These are phyloP conservation scores for Chrysocyon brachyurus DNA, from an alignment of 2,797 vertebrate species.

Conservation along the genomic window DNA sequence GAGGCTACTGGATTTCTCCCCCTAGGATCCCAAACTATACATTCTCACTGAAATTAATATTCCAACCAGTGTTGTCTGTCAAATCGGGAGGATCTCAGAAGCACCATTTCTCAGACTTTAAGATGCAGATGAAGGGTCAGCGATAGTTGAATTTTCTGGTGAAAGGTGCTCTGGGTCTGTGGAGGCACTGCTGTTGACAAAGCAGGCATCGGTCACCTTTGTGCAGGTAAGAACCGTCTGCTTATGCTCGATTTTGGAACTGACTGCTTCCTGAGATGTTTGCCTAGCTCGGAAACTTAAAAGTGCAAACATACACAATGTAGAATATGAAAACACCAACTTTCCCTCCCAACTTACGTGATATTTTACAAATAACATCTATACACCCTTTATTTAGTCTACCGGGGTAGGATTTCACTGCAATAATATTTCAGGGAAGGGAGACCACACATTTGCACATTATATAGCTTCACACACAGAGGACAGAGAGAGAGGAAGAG, in stretches of 20 bases:
- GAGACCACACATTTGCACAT: neutral
- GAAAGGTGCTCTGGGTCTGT: neutral
- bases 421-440: neutral
- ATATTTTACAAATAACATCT: neutral
- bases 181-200: neutral
- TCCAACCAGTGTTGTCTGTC: slow-evolving; percentile 42
- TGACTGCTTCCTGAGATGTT: neutral
- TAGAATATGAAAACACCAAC: neutral
- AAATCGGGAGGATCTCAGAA: neutral
- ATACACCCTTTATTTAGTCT: neutral
- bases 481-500: neutral
- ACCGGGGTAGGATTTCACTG: neutral
- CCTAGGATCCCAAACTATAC: neutral
- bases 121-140: slow-evolving; percentile 57
- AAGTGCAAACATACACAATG: neutral
- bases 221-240: neutral
- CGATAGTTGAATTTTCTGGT: neutral
- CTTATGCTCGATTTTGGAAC: neutral
- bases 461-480: neutral
- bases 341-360: neutral
- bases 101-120: slow-evolving; percentile 41
- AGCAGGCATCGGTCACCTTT: neutral
- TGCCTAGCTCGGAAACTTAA: neutral
- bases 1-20: neutral
- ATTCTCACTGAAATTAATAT: slow-evolving; percentile 43